phyloP scores from a whole-genome alignment of 2,113 vertebrate genomes.

The Callospermophilus lateralis region DNA sequence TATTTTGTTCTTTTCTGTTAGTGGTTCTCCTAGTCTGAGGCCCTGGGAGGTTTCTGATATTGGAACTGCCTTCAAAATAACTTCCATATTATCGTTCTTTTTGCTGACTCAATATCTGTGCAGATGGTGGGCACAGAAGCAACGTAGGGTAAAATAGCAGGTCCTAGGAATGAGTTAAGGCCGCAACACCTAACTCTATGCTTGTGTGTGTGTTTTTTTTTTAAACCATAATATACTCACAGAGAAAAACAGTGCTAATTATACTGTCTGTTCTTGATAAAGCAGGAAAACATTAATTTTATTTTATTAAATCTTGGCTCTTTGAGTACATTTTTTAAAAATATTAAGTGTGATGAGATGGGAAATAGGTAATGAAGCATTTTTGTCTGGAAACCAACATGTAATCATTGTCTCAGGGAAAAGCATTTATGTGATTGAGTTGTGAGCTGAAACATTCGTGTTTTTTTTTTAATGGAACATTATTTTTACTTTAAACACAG shows the following conservation, averaged over 20 bases:
- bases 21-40: not conserved
- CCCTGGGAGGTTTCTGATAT: not conserved
- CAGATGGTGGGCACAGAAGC: not conserved
- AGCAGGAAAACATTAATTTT: slow-evolving; percentile 22
- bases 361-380: not conserved
- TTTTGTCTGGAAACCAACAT: not conserved
- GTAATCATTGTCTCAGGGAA: not conserved
- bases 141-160: not conserved
- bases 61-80: not conserved
- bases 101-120: too few relatives aligned
- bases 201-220: not conserved
- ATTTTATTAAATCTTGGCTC: not conserved
- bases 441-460: not conserved
- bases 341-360: not conserved
- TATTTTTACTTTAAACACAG: slow-evolving; percentile 34
- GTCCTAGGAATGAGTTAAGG: not conserved
- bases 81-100: not conserved
- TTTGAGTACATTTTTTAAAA: not conserved
- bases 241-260: not conserved
- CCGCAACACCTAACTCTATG: too few relatives aligned
- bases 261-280: not conserved
- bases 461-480: not conserved
- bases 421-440: not conserved
- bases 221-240: not conserved
- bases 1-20: not conserved